A percentile compares a stretch with the other conserved stretches of the same genome.
These are phyloP conservation scores for Dallia pectoralis DNA, from an alignment of 2,797 vertebrate genomes.

Conservation along the genomic window DNA sequence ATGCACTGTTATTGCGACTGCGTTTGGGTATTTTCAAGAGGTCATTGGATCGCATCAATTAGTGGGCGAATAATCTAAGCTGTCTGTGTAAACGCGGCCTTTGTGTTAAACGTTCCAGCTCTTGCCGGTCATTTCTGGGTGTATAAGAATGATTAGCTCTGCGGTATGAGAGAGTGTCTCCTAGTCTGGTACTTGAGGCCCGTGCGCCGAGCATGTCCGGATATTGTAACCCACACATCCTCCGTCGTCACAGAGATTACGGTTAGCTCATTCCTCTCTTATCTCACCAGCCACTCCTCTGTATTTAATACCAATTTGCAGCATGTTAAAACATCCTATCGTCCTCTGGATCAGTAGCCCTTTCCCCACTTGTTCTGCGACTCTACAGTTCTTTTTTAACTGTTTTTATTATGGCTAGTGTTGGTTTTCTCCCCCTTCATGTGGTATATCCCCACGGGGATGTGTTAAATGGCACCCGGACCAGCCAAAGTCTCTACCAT, in stretches of 20 bases:
- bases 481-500: background rate
- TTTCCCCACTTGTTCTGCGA: background rate
- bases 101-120: constrained; percentile 21
- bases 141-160: constrained; percentile 28
- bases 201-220: constrained; percentile 21
- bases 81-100: constrained; percentile 10
- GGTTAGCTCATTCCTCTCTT: constrained; percentile 29
- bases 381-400: background rate
- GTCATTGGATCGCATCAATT: no score
- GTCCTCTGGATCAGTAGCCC: constrained; percentile 18
- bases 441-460: no score
- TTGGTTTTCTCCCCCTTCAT: background rate
- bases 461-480: no score
- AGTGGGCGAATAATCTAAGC: no score
- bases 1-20: background rate
- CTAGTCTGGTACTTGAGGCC: constrained; percentile 15
- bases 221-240: constrained; percentile 7
- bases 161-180: constrained; percentile 2
- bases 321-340: constrained; percentile 46
- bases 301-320: constrained; percentile 51
- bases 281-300: constrained; percentile 52
- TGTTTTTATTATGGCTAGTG: background rate
- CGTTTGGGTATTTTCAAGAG: no score
- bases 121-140: constrained; percentile 33
- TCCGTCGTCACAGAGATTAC: background rate